Base-by-base conservation (phyloP, 2,888 invertebrate genomes). In the Nemotelus pantherinus region DNA sequence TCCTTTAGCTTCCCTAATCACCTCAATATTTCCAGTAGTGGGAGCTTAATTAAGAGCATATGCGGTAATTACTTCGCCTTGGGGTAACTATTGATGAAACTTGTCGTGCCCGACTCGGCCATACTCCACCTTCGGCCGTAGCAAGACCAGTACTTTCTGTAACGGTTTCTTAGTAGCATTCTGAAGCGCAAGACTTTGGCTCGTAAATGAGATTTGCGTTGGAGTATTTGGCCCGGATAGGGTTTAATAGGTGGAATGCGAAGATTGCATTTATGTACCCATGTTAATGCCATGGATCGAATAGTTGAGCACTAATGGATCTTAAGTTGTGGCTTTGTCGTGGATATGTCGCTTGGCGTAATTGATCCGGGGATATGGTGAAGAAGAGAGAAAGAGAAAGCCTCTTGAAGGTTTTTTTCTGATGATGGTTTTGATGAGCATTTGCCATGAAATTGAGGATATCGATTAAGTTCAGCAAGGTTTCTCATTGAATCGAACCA, bases 41-140 rank as follows among this genome's bases (percentile, higher is more conserved):
- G 47, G n/a, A 45, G 65, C 65, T 65, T 65, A 65, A 65, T 65
- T 45, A 47, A 58, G 47, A 47, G 65, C 65, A 25, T 65, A 43
- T 63, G n/a, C 47, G 7, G 45, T 9, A 65, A 10, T 39, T 65
- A n/a, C 65, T 65, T 47, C 41, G 47, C 65, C 65, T 45, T 10
- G 3, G 25, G 47, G 65, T 65, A 45, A 65, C 65, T 65, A 65
- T 45, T 65, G 45, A 65, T 43, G 65, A 65, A 65, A 65, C 41
- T 47, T 65, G 9, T 50, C 50, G 0, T 25, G 25, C 25, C 25
- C 25, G 25, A 25, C 25, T 25, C 25, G 25, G 25, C 25, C 25
- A 25, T 25, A 25, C 25, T 25, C 25, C 25, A 25, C 25, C 25
- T 25, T 25, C 25, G 25, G 25, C 25, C 25, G 25, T 25, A 25